These are phyloP conservation scores for Bombus sibiricus DNA, from an alignment of 1,140 invertebrate genomes.

Conservation along the genomic window DNA sequence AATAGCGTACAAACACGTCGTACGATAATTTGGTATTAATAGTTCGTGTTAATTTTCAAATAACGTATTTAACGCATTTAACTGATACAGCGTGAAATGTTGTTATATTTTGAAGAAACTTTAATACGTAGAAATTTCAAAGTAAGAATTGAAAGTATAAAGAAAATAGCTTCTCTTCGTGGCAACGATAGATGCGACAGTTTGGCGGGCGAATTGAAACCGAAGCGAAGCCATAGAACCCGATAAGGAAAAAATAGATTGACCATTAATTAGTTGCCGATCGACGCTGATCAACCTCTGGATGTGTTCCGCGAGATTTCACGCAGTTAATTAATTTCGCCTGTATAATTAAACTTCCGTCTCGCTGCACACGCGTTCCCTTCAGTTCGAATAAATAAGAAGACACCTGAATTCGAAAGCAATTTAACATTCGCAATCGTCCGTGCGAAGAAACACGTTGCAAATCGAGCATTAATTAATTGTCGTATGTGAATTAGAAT, in stretches of 20 bases:
- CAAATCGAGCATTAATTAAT: neutral
- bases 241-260: conserved; percentile 36
- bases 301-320: conserved; percentile 54
- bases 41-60: too few relatives aligned
- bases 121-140: too few relatives aligned
- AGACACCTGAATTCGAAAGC: conserved; percentile 12
- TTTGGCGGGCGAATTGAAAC: neutral
- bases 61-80: too few relatives aligned
- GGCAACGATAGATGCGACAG: neutral
- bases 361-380: conserved; percentile 1
- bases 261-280: conserved; percentile 55
- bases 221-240: neutral
- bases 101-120: too few relatives aligned
- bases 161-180: neutral
- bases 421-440: conserved; percentile 4
- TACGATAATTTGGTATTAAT: too few relatives aligned
- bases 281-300: conserved; percentile 14
- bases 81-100: too few relatives aligned
- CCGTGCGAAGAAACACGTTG: neutral
- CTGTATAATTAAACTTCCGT: conserved; percentile 54
- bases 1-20: too few relatives aligned
- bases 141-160: too few relatives aligned
- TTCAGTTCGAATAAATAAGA: conserved; percentile 34
- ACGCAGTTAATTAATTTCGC: conserved; percentile 74
- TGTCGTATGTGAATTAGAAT: neutral